Evolutionary conservation across 2,797 vertebrate genomes (phyloP).

Genomic region (Poecilia gillii): DNA sequence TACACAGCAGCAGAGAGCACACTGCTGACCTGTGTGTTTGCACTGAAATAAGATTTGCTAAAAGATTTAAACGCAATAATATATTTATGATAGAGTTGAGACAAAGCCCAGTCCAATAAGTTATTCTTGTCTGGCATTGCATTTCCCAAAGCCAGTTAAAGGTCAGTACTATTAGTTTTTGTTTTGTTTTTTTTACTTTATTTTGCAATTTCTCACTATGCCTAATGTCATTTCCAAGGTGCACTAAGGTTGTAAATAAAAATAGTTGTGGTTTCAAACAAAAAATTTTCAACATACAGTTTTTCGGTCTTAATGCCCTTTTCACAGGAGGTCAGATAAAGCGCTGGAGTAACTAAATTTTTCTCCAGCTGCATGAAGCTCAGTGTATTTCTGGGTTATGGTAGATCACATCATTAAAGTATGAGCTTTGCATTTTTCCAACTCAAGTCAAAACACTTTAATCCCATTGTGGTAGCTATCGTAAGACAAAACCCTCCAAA

Average conservation of each 20-base stretch:
- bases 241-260: neutral
- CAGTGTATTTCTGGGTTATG: neutral
- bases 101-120: slow-evolving; percentile 32
- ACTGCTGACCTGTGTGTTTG: slow-evolving; percentile 53
- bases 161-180: slow-evolving; percentile 34
- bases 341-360: no score
- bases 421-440: neutral
- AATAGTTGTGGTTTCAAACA: neutral
- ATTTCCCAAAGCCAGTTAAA: slow-evolving; percentile 43
- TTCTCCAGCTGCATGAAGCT: neutral
- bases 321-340: neutral
- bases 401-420: neutral
- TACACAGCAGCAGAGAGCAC: slow-evolving; percentile 47
- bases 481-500: no score
- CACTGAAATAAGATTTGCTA: slow-evolving; percentile 24
- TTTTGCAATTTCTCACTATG: slow-evolving; percentile 12
- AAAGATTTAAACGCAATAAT: slow-evolving; percentile 52
- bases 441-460: neutral
- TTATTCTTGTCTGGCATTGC: slow-evolving; percentile 20
- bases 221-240: neutral
- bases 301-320: neutral
- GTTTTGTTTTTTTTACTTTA: neutral
- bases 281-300: neutral
- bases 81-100: slow-evolving; percentile 39
- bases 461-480: neutral